These are phyloP conservation scores for Cephus pygmeus DNA, from an alignment of 2,888 invertebrate species.

Conservation along the genomic window DNA sequence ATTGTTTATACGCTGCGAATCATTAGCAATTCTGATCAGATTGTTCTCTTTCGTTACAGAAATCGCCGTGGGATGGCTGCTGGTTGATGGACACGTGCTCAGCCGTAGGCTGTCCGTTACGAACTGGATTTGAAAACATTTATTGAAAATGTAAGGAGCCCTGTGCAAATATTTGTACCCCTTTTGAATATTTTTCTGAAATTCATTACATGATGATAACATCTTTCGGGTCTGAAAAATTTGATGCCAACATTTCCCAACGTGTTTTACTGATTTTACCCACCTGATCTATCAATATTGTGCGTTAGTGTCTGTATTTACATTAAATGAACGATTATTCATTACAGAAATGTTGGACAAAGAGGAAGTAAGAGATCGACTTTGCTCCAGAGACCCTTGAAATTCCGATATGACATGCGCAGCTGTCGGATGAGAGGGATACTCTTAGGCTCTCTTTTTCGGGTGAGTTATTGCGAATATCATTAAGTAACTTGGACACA, in stretches of 20 bases:
- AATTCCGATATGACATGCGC: constrained; percentile 18
- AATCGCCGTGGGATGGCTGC: no score
- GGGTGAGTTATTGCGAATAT: neutral
- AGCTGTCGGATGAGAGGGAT: constrained; percentile 27
- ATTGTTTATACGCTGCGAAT: neutral
- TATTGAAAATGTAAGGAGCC: no score
- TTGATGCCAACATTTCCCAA: constrained; percentile 44
- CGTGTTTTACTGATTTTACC: constrained; percentile 21
- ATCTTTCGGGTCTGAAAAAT: constrained; percentile 52
- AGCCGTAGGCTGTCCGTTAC: no score
- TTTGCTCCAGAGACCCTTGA: neutral
- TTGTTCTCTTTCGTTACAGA: no score
- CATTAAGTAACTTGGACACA: neutral
- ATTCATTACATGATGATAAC: constrained; percentile 38
- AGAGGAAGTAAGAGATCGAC: neutral
- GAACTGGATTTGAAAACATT: no score
- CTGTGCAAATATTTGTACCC: no score
- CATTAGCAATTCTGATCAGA: no score
- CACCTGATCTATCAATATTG: no score
- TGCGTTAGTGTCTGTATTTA: no score
- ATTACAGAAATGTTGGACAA: neutral
- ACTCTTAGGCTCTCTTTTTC: constrained; percentile 13
- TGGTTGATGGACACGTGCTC: no score
- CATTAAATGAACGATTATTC: neutral
- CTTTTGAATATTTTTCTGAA: constrained; percentile 18